Evolutionary conservation across 2,113 vertebrate genomes (phyloP).

Genomic region (Strigops habroptila): DNA sequence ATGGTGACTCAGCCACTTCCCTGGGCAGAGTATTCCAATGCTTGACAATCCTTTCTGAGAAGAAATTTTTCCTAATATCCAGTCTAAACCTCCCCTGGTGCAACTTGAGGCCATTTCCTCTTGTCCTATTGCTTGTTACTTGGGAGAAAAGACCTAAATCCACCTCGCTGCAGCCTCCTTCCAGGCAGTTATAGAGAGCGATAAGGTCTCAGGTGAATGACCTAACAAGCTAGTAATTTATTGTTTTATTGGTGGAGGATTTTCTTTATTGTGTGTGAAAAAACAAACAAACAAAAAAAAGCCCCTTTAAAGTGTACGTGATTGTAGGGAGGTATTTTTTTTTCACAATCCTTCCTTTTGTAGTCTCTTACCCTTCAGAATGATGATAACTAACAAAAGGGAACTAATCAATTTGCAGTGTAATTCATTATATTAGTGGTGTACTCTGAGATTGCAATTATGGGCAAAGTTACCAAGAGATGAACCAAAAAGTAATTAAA

Average conservation of each 20-base stretch:
- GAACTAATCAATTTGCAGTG: neutral
- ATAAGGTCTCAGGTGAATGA: neutral
- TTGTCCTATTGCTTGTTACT: neutral
- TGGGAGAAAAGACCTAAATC: neutral
- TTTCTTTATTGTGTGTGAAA: neutral
- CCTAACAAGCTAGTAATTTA: neutral
- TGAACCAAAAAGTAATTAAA: neutral
- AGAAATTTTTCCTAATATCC: neutral
- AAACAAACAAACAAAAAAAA: neutral
- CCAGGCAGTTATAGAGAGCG: neutral
- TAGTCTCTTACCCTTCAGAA: neutral
- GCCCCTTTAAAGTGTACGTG: neutral
- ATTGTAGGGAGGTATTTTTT: neutral
- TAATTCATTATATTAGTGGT: neutral
- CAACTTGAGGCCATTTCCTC: neutral
- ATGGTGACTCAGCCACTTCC: neutral
- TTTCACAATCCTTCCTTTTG: rapidly evolving
- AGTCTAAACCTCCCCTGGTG: neutral
- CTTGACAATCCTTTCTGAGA: neutral
- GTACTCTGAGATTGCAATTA: neutral
- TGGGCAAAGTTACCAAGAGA: neutral
- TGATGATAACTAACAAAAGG: neutral
- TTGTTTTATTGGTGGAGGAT: neutral
- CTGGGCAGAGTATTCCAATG: neutral
- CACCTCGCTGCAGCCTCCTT: neutral